These are phyloP conservation scores for Cephus spinipes DNA, from an alignment of 2,888 invertebrate species.

Conservation along the genomic window DNA sequence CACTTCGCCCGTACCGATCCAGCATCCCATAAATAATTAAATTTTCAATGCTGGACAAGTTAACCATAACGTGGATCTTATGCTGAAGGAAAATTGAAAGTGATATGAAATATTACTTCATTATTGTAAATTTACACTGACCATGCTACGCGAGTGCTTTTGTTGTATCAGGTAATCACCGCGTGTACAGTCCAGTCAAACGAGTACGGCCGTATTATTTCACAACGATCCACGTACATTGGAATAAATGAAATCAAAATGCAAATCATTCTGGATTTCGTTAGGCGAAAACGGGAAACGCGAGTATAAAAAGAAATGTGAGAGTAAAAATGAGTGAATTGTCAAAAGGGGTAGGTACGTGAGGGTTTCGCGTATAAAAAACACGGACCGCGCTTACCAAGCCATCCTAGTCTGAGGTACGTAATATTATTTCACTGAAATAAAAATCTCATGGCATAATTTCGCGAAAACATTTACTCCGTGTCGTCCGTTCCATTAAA, in stretches of 20 bases:
- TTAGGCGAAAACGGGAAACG: background rate
- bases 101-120: background rate
- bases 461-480: background rate
- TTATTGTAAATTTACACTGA: background rate
- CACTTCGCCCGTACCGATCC: no score
- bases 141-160: background rate
- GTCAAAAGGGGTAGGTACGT: background rate
- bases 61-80: background rate
- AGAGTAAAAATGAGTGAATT: background rate
- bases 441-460: background rate
- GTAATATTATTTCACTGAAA: background rate
- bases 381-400: background rate
- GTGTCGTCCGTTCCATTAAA: background rate
- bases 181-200: background rate
- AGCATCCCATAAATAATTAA: no score
- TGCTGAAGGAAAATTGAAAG: background rate
- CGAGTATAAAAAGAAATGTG: background rate
- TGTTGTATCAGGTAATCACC: background rate
- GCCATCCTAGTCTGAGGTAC: background rate
- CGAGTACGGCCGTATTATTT: background rate
- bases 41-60: no score
- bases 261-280: conserved; percentile 32
- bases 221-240: conserved; percentile 15
- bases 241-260: conserved; percentile 47
- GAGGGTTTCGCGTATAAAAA: background rate